These are phyloP conservation scores for Orchesella cincta DNA, from an alignment of 1,140 invertebrate genomes.

Conservation along the genomic window DNA sequence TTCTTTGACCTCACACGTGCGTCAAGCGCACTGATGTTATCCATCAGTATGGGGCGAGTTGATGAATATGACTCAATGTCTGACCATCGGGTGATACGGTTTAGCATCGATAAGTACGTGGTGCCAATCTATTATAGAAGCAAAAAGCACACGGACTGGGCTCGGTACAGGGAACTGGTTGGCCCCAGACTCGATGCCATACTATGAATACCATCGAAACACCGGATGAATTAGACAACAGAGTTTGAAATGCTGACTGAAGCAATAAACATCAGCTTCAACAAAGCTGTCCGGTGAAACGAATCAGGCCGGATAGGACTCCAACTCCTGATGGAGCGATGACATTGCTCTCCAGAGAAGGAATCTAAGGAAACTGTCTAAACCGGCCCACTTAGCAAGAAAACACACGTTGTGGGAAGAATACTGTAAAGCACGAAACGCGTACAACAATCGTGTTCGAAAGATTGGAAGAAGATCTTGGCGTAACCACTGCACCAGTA, in stretches of 20 bases:
- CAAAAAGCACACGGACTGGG: neutral
- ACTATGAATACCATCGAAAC: neutral
- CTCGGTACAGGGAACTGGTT: neutral
- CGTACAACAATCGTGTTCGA: neutral
- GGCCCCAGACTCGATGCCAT: neutral
- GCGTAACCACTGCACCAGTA: neutral
- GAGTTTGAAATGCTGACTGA: neutral
- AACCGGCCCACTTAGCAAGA: neutral
- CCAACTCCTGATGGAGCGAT: neutral
- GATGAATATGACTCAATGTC: slow-evolving; percentile 8
- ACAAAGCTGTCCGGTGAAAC: neutral
- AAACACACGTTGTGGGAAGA: neutral
- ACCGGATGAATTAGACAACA: neutral
- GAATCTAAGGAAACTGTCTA: neutral
- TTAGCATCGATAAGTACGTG: neutral
- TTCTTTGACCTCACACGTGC: slow-evolving; percentile 29
- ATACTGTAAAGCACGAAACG: neutral
- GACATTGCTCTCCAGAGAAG: neutral
- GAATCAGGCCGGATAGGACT: neutral
- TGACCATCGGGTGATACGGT: neutral
- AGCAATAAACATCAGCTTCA: neutral
- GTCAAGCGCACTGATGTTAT: neutral
- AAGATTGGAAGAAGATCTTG: neutral
- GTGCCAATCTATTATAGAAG: neutral
- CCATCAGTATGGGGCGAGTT: neutral